phyloP scores from a whole-genome alignment of 2,888 invertebrate species.

The Conomelus anceps region DNA sequence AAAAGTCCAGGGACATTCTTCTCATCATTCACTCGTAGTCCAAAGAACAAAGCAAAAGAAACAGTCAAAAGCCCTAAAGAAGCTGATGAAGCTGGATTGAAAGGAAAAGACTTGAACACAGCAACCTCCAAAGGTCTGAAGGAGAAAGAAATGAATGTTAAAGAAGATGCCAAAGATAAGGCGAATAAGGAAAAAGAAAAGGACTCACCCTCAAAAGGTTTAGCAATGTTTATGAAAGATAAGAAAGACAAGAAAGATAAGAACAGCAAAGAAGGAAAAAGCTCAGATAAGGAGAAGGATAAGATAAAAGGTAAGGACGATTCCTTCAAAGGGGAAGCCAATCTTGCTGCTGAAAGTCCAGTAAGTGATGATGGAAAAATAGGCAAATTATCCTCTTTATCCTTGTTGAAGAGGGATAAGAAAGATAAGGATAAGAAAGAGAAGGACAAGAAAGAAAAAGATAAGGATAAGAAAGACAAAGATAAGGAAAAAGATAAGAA shows the following conservation, averaged over 20 bases:
- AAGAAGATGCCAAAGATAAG: slow-evolving; percentile 7
- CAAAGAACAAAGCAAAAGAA: background rate
- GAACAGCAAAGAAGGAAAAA: background rate
- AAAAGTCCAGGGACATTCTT: background rate
- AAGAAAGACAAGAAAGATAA: slow-evolving; percentile 19
- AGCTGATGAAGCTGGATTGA: background rate
- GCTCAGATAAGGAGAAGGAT: background rate
- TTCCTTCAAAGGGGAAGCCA: background rate
- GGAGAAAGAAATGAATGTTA: slow-evolving; percentile 27
- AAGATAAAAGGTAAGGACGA: background rate
- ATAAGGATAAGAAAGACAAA: slow-evolving; percentile 24
- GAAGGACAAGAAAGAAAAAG: slow-evolving; percentile 26
- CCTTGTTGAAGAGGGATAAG: background rate
- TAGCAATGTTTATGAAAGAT: slow-evolving; percentile 10
- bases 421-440: slow-evolving; percentile 9
- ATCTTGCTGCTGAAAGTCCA: background rate
- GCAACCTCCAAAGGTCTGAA: slow-evolving; percentile 23
- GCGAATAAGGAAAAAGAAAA: background rate
- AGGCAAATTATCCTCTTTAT: background rate
- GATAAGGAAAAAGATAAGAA: slow-evolving; percentile 28
- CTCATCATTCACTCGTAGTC: background rate
- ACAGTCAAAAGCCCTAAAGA: background rate
- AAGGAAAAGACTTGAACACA: background rate
- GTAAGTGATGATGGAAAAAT: background rate
- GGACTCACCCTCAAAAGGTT: background rate